Evolutionary conservation across 1,140 invertebrate species (phyloP).

Genomic region (Drosophila eugracilis): DNA sequence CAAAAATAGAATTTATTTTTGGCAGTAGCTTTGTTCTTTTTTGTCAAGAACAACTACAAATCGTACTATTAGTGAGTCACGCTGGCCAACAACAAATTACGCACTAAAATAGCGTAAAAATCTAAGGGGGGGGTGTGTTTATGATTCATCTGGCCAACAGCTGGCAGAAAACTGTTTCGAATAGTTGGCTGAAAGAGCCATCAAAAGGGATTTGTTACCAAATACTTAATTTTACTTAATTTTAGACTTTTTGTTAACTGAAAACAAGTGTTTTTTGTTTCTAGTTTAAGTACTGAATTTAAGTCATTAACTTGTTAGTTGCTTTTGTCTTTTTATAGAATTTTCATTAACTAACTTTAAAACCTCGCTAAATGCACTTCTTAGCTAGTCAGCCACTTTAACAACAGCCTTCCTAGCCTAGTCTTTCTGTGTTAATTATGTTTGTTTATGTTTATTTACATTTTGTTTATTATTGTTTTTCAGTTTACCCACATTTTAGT

Average conservation of each 20-base stretch:
- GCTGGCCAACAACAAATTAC: constrained; percentile 20
- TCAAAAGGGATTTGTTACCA: neutral
- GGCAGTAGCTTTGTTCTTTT: constrained; percentile 6
- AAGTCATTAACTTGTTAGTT: too few relatives aligned
- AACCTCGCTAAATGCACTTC: too few relatives aligned
- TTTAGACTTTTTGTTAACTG: too few relatives aligned
- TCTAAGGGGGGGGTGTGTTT: constrained; percentile 7
- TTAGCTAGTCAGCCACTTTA: neutral
- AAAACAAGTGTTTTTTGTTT: too few relatives aligned
- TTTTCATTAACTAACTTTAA: too few relatives aligned
- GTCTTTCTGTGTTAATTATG: neutral
- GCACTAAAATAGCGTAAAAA: constrained; percentile 41
- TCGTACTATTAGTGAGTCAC: constrained; percentile 41
- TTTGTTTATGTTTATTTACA: neutral
- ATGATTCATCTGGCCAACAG: constrained; percentile 50
- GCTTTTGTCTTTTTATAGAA: too few relatives aligned
- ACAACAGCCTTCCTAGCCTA: neutral
- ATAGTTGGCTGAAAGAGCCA: too few relatives aligned
- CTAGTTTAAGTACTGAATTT: too few relatives aligned
- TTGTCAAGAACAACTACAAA: constrained; percentile 25
- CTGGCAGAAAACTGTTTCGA: constrained; percentile 22
- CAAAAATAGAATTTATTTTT: constrained; percentile 31
- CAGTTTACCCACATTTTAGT: constrained; percentile 71
- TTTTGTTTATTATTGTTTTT: neutral
- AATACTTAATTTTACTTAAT: neutral